A percentile compares a stretch with the other conserved stretches of the same genome.
phyloP scores from a whole-genome alignment of 2,113 vertebrate genomes.

The Martes martes region DNA sequence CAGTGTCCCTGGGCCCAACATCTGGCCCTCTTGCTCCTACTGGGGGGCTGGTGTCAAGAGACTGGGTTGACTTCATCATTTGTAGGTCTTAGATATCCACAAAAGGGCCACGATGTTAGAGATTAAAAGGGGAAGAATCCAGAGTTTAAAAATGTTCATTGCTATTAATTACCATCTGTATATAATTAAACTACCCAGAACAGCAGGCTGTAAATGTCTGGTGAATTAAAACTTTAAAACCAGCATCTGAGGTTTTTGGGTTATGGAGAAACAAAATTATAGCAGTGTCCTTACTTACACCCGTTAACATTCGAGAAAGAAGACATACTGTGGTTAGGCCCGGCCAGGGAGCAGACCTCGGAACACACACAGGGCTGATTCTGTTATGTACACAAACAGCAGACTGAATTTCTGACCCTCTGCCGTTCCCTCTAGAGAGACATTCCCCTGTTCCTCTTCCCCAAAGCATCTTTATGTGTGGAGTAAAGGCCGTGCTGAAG shows the following conservation, averaged over 20 bases:
- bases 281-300: not conserved
- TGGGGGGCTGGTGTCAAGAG: not conserved
- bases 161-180: not conserved
- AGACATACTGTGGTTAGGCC: fast-evolving
- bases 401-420: not conserved
- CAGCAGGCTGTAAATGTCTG: not conserved
- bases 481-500: too few species aligned
- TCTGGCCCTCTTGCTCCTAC: not conserved
- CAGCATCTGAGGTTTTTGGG: not conserved
- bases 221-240: not conserved
- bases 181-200: not conserved
- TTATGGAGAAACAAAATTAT: not conserved
- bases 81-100: not conserved
- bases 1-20: not conserved
- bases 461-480: not conserved
- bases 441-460: not conserved
- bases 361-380: fast-evolving
- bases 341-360: not conserved
- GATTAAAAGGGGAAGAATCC: not conserved
- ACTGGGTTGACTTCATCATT: not conserved
- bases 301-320: not conserved
- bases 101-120: not conserved
- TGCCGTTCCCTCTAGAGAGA: fast-evolving
- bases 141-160: not conserved
- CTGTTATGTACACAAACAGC: fast-evolving